Percentiles rank a stretch among this genome's conserved stretches.
phyloP scores from a whole-genome alignment of 2,888 invertebrate genomes.

The Melieria picta region DNA sequence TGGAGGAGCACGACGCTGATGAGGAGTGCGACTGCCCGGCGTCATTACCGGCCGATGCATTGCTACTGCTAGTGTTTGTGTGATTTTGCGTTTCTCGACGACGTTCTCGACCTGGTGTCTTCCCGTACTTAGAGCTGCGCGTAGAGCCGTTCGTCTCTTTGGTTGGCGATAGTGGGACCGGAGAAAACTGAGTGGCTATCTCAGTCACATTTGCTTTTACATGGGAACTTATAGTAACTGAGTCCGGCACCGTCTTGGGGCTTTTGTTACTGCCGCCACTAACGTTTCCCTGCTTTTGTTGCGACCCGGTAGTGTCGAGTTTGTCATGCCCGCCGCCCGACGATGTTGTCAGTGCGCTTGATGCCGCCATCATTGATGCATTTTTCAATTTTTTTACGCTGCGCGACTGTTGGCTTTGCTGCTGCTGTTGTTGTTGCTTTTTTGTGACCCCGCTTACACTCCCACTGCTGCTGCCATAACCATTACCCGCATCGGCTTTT shows the following conservation, averaged over 20 bases:
- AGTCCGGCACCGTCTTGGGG: not conserved
- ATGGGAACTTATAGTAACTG: not conserved
- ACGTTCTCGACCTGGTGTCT: slow-evolving; percentile 65
- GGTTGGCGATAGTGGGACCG: not conserved
- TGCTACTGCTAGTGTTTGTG: slow-evolving; percentile 29
- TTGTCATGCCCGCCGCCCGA: slow-evolving; percentile 2
- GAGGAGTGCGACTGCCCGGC: slow-evolving; percentile 25
- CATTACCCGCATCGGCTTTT: slow-evolving; percentile 5
- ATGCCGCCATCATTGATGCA: not conserved
- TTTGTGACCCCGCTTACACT: not conserved
- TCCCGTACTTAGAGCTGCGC: slow-evolving; percentile 55
- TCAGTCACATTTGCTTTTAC: slow-evolving; percentile 26
- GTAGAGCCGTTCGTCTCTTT: not conserved
- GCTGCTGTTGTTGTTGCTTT: slow-evolving; percentile 28
- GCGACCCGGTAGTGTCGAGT: no score
- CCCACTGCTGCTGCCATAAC: not conserved
- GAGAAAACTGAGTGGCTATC: slow-evolving; percentile 24
- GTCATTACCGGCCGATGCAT: slow-evolving; percentile 23
- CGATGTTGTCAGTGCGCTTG: slow-evolving; percentile 29
- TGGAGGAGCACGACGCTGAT: slow-evolving; percentile 40
- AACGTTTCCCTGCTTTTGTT: not conserved
- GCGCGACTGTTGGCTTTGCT: slow-evolving; percentile 33
- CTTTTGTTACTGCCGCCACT: slow-evolving; percentile 3
- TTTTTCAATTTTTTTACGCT: slow-evolving; percentile 9
- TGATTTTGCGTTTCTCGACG: slow-evolving; percentile 53